These are phyloP conservation scores for Phaetusa simplex DNA, from an alignment of 2,113 vertebrate species.

Conservation along the genomic window DNA sequence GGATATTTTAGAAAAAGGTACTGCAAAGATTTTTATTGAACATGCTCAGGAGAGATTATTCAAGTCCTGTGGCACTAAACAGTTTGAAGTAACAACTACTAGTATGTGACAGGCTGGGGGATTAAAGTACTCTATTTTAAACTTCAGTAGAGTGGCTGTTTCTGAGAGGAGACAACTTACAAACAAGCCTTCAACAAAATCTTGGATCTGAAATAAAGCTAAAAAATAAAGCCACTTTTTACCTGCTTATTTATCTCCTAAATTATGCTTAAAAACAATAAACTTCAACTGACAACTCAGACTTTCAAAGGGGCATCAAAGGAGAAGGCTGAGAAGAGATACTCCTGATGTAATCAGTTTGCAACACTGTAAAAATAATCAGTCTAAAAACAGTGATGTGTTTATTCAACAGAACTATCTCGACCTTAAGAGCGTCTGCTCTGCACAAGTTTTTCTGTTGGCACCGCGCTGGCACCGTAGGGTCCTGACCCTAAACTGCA, in stretches of 20 bases:
- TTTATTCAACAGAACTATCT: conserved; percentile 47
- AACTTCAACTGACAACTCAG: background rate
- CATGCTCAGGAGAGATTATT: background rate
- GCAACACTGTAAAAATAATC: background rate
- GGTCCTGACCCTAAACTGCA: background rate
- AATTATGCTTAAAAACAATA: background rate
- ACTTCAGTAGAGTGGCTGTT: background rate
- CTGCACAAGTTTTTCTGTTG: background rate
- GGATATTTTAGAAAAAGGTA: background rate
- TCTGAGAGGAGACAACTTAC: background rate
- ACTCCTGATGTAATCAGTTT: background rate
- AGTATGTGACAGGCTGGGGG: background rate
- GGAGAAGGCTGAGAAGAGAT: background rate
- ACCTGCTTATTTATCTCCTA: background rate
- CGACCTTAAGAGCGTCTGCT: background rate
- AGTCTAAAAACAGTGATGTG: background rate
- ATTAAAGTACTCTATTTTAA: background rate
- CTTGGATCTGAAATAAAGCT: background rate
- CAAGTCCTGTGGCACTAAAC: background rate
- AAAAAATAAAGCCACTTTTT: background rate
- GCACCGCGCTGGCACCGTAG: background rate
- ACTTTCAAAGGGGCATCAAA: background rate
- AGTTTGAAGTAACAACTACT: background rate
- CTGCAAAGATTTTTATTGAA: background rate
- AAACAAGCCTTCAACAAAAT: background rate